Evolutionary conservation across 2,797 vertebrate species (phyloP).

Genomic region (Gambusia yucatana): DNA sequence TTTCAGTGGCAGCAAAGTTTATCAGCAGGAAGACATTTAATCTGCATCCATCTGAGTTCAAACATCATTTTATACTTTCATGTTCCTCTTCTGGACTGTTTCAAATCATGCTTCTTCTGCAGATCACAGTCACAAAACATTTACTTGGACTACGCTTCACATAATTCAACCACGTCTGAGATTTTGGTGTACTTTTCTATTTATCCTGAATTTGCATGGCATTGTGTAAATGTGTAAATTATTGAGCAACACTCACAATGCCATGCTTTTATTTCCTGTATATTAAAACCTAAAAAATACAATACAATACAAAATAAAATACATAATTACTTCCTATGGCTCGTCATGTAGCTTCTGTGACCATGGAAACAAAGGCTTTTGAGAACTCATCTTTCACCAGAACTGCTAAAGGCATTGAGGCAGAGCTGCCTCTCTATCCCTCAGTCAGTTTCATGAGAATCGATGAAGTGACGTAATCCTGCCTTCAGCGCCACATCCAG

Average conservation of each 20-base stretch:
- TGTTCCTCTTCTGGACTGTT: background rate
- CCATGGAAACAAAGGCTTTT: constrained; percentile 60
- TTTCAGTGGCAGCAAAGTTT: background rate
- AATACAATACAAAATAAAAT: too few species aligned
- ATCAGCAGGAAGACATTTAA: background rate
- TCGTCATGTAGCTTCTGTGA: constrained; percentile 61
- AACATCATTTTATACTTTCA: background rate
- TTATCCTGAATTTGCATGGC: background rate
- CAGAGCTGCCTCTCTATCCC: background rate
- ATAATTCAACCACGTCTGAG: background rate
- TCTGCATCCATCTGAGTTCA: background rate
- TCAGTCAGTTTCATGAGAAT: background rate
- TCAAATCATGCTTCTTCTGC: background rate
- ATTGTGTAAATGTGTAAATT: too few species aligned
- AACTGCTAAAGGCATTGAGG: constrained; percentile 21
- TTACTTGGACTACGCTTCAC: background rate
- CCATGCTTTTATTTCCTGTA: constrained; percentile 54
- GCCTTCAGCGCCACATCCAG: background rate
- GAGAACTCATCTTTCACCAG: constrained; percentile 36
- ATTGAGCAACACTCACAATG: too few species aligned
- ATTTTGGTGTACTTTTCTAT: background rate
- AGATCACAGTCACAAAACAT: background rate
- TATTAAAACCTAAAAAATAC: constrained; percentile 29
- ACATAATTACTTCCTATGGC: constrained; percentile 51
- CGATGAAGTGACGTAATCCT: background rate